Evolutionary conservation across 2,113 vertebrate species (phyloP).

Genomic region (Sander lucioperca): DNA sequence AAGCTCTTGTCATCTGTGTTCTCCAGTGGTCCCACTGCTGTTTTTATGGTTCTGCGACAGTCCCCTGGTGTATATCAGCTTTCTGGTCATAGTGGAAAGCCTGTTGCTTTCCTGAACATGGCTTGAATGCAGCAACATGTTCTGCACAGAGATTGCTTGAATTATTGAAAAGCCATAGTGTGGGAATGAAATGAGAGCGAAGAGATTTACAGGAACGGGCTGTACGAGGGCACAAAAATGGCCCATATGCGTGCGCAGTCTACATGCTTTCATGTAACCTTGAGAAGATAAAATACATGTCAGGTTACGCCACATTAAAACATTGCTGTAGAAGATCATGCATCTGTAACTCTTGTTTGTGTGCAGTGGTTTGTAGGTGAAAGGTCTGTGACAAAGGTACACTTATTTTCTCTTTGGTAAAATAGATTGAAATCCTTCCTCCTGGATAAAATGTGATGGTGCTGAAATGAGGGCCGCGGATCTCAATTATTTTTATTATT

Average conservation of each 20-base stretch:
- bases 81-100: not conserved
- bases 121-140: conserved; percentile 19
- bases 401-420: not conserved
- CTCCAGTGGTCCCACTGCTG: not conserved
- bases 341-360: not conserved
- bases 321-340: not conserved
- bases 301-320: not conserved
- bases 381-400: not conserved
- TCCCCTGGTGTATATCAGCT: conserved; percentile 2
- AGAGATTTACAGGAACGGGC: conserved; percentile 5
- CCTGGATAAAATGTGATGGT: not conserved
- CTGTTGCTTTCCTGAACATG: conserved; percentile 22
- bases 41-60: not conserved
- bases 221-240: not conserved
- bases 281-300: not conserved
- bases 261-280: not conserved
- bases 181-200: conserved; percentile 34
- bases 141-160: conserved; percentile 53
- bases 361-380: not conserved
- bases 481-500: not conserved
- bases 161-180: conserved; percentile 69
- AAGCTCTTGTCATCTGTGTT: conserved; percentile 6
- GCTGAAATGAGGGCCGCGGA: not conserved
- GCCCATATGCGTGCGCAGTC: not conserved
- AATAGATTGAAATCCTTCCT: not conserved